phyloP scores from a whole-genome alignment of 92 coral and sea anemone genomes.

The Ricordea florida region DNA sequence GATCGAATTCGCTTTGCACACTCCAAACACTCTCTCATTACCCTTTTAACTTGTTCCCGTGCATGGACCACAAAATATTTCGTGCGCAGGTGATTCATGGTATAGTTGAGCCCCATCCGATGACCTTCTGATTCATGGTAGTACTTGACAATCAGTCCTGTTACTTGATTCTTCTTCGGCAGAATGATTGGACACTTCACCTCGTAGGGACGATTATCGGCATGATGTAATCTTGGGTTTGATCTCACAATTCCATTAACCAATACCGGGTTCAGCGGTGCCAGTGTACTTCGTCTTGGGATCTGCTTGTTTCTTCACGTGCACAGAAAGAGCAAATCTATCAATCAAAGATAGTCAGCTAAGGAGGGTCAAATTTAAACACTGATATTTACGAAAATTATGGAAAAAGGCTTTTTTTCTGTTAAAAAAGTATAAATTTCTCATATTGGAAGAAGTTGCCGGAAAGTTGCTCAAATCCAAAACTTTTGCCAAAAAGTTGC shows the following conservation, averaged over 20 bases:
- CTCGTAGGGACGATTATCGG: slow-evolving; percentile 23
- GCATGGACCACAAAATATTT: slow-evolving; percentile 24
- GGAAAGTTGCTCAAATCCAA: too few species aligned
- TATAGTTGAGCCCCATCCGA: slow-evolving; percentile 49
- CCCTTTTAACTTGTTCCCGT: slow-evolving; percentile 20
- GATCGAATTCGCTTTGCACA: slow-evolving; percentile 3
- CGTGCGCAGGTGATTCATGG: slow-evolving; percentile 36
- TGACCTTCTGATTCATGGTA: slow-evolving; percentile 48
- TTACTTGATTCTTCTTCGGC: slow-evolving; percentile 9
- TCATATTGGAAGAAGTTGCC: too few species aligned
- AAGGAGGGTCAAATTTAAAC: too few species aligned
- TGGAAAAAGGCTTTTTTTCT: too few species aligned
- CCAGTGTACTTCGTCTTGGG: slow-evolving; percentile 38
- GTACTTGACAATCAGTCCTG: slow-evolving; percentile 22
- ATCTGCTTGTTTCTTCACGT: slow-evolving; percentile 1
- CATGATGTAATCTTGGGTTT: slow-evolving; percentile 38
- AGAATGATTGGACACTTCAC: slow-evolving; percentile 56
- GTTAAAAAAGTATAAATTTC: too few species aligned
- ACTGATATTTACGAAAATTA: too few species aligned
- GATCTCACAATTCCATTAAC: slow-evolving; percentile 52
- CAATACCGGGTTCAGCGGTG: slow-evolving; percentile 33
- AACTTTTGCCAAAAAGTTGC: too few species aligned
- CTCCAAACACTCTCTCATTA: too few species aligned
- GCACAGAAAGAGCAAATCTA: too few species aligned
- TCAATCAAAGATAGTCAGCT: too few species aligned